Base-by-base conservation (phyloP, 2,797 vertebrate genomes). In the Mallotus villosus region DNA sequence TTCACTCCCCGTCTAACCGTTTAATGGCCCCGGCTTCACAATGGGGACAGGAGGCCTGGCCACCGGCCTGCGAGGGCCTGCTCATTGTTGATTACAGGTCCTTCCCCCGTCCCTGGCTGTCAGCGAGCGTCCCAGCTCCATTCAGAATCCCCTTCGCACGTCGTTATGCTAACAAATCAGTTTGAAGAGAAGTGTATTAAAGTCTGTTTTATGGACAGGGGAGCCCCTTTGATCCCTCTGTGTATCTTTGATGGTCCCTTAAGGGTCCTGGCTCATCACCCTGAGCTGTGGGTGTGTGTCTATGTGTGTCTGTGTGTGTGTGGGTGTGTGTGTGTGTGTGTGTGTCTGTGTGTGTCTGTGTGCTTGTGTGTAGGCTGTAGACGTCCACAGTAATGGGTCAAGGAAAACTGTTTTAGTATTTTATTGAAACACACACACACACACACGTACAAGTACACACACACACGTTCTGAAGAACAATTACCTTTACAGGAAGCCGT, bases 401-500 rank as follows among this genome's bases (percentile, higher is more conserved):
- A 17, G 49, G 49, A 17, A 51, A 17, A 14, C 17, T 16, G 49
- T 51, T 51, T 51, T 51, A 51, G 49, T 14, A 3, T 17, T 51
- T 17, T 51, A 51, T 17, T 14, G 12, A 51, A 14, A 51, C 14
- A 16, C 49, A 49, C 46, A 49, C 46, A 51, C 49, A 14, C 0
- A 17, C 5, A 51, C 14, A 51, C n/a, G n/a, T n/a, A n/a, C n/a
- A n/a, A n/a, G n/a, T n/a, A n/a, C 16, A 51, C 1, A 34, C 29
- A 51, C 49, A 49, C 4, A 51, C 49, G 14, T 16, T 41, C 34
- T 37, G 67, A 57, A 41, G 71, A 76, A 78, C 79, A 81, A 85
- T 83, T 77, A 75, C 70, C 63, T 72, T 63, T 57, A 74, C 86
- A 88, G 86, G 86, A 86, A 85, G 68, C 72, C 67, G 71, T 14